Evolutionary conservation across 1,140 invertebrate species (phyloP), one percentile per base, ranked within the genome.

Genomic region (Eciton burchellii): DNA sequence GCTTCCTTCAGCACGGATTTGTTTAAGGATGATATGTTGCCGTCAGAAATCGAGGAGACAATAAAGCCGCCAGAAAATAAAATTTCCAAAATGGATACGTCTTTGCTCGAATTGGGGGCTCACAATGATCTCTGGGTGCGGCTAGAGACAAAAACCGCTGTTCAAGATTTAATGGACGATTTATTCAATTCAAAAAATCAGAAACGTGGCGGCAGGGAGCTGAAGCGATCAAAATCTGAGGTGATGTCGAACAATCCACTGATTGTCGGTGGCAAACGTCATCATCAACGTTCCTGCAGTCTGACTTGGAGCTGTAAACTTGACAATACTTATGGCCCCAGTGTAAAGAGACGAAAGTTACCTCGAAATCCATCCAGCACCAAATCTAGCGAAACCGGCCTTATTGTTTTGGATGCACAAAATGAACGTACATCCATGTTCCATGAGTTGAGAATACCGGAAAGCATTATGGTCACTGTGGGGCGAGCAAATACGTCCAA

Each of bases 241-340:
- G 94, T 96, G 83, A 94, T 96, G 60, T 86, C 94, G 52, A 94
- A 94, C 89, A 92, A 93, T 85, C 88, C 94, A 82, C 93, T 94
- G 79, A 74, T 89, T 41, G 87, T 89, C 49, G 76, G 94, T 92
- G 89, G 94, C 91, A 83, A 92, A 94, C 92, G 94, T 93, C 89
- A 90, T 77, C 94, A 96, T 91, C 95, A 96, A 89, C 93, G 96
- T 87, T 96, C 96, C 1, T 96, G 96, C 84, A 96, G 96, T 90
- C 91, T 96, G 26, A 95, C 95, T 5, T 96, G 95, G 95, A 96
- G 95, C 89, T 96, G 95, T 84, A 96, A 96, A 91, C 91, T 96
- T 68, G 95, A 96, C 86, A 95, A 93, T 70, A 94, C 94, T 65
- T 89, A 96, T 62, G 93, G 95, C 43, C 94, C 95, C 47, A 95